phyloP scores from a whole-genome alignment of 2,888 invertebrate species.

The Coelopa pilipes region DNA sequence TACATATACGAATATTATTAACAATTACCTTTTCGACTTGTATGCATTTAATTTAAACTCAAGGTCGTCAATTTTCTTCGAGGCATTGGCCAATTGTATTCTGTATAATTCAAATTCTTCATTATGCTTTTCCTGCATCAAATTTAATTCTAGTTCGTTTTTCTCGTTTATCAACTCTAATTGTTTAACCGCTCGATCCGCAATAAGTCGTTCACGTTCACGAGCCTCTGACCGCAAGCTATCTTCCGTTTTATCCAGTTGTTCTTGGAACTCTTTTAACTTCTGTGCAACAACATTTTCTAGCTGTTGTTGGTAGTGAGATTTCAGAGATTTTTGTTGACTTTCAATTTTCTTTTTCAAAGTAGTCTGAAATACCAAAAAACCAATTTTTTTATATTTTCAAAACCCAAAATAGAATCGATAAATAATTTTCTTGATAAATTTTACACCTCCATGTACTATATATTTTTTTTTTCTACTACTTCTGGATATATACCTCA shows the following conservation, averaged over 20 bases:
- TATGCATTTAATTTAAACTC: conserved; percentile 70
- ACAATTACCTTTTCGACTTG: conserved; percentile 58
- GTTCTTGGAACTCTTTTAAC: conserved; percentile 79
- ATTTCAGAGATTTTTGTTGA: conserved; percentile 76
- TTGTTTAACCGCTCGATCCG: conserved; percentile 78
- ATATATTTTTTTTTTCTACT: not conserved
- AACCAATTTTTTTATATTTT: too few species aligned
- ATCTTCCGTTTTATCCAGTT: conserved; percentile 77
- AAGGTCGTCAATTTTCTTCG: conserved; percentile 74
- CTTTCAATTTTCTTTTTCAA: conserved; percentile 71
- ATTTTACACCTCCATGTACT: not conserved
- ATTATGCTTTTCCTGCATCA: conserved; percentile 81
- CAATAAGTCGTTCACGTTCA: conserved; percentile 73
- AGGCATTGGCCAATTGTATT: conserved; percentile 76
- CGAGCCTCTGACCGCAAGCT: conserved; percentile 74
- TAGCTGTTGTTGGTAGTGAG: conserved; percentile 83
- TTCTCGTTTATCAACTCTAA: conserved; percentile 77
- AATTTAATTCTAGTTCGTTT: conserved; percentile 79
- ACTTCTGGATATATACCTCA: conserved; percentile 70
- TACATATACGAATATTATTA: not conserved
- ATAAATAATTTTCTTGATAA: not conserved
- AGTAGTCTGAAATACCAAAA: conserved; percentile 63
- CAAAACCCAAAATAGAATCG: conserved; percentile 39
- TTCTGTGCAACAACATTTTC: conserved; percentile 82
- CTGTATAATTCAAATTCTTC: conserved; percentile 81